Evolutionary conservation across 53 echinoderm and acorn worm species (phyloP).

Genomic region (Echinometra lucunter): DNA sequence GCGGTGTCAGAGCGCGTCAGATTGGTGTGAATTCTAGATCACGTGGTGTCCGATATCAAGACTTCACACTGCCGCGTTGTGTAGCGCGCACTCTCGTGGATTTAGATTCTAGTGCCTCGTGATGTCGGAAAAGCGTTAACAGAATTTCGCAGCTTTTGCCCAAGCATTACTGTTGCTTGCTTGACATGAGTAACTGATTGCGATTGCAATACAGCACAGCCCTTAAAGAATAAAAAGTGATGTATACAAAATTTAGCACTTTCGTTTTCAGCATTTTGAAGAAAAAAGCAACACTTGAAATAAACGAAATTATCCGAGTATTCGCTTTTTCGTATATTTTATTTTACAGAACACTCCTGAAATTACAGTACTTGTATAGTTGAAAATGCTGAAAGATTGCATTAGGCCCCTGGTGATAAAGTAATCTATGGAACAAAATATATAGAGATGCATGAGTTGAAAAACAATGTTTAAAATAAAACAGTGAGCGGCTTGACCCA

Average conservation of each 20-base stretch:
- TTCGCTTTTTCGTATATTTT: too few relatives aligned
- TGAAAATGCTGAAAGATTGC: not conserved
- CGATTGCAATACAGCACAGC: not conserved
- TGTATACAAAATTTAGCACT: too few relatives aligned
- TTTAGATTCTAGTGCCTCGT: not conserved
- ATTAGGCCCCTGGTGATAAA: not conserved
- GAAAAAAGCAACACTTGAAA: not conserved
- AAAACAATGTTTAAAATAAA: too few relatives aligned
- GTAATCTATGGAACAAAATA: not conserved
- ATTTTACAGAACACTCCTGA: not conserved
- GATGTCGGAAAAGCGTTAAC: not conserved
- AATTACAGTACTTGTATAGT: not conserved
- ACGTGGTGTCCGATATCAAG: not conserved
- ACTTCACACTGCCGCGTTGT: not conserved
- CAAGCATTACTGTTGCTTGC: not conserved
- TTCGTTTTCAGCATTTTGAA: not conserved
- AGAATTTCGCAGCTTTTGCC: not conserved
- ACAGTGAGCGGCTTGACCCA: not conserved
- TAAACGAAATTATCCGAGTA: not conserved
- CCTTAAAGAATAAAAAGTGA: too few relatives aligned
- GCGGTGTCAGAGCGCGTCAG: slow-evolving; percentile 35
- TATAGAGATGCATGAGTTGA: not conserved
- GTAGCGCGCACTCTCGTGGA: not conserved
- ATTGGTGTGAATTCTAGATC: slow-evolving; percentile 31
- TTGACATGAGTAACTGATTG: not conserved